Conservation (phyloP, 2,888 invertebrate genomes). For the Hedya salicella region DNA sequence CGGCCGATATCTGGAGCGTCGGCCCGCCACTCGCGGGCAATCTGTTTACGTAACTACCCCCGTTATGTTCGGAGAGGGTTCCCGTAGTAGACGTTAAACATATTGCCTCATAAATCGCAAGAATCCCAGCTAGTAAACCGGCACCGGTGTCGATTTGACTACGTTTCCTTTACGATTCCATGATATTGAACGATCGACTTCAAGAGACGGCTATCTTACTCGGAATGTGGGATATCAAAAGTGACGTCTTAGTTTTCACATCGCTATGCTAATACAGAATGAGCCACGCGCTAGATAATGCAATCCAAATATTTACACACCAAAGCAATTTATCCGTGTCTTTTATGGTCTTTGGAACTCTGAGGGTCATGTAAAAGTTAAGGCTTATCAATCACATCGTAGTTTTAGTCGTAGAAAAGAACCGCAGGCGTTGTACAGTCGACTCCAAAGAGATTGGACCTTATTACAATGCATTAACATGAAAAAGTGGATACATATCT, state of each 20-base stretch:
- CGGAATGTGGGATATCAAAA: conserved; percentile 21
- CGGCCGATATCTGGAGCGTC: conserved; percentile 70
- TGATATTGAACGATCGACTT: conserved; percentile 70
- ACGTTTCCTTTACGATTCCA: conserved; percentile 80
- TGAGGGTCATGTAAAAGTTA: too few species aligned
- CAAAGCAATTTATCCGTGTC: too few species aligned
- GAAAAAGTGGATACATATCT: too few species aligned
- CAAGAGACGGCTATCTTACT: conserved; percentile 24
- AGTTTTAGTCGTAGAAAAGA: too few species aligned
- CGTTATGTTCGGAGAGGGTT: conserved; percentile 83
- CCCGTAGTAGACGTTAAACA: conserved; percentile 84
- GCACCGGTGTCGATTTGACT: conserved; percentile 82
- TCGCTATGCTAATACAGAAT: conserved; percentile 1
- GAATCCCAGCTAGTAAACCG: conserved; percentile 80
- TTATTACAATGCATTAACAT: too few species aligned
- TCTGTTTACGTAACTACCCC: conserved; percentile 84
- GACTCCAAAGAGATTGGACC: too few species aligned
- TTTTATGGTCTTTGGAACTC: too few species aligned
- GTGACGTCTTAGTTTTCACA: conserved; percentile 2
- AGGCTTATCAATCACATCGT: too few species aligned
- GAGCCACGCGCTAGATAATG: too few species aligned
- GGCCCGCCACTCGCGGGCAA: conserved; percentile 79
- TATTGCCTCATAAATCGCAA: conserved; percentile 84
- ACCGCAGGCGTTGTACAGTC: too few species aligned
- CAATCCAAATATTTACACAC: too few species aligned